Evolutionary conservation across 2,797 vertebrate species (phyloP), one percentile per base, ranked within the genome.

Genomic region (Neosilurus mollespiculum): DNA sequence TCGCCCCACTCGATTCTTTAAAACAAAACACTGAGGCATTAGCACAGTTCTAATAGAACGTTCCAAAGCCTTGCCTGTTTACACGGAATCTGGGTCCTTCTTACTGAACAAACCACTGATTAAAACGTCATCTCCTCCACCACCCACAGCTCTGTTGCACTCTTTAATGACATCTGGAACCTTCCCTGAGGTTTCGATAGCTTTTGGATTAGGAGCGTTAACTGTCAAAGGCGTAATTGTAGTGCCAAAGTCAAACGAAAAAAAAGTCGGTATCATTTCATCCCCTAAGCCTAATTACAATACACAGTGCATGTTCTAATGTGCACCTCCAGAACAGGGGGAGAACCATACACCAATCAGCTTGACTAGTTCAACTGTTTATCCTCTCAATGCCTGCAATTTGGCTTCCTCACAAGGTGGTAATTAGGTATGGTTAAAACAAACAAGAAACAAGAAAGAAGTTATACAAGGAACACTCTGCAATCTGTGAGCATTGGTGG

Each of bases 121-220:
- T 91, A 85, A 93, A 91, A 91, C 87, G 86, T 90, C 90, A 88
- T 83, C 62, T 86, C 43, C 79, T 70, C 81, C 61, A 49, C 72
- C 81, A 26, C 9, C 64, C 80, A 53, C 9, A 2, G 64, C 66
- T 66, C 37, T 34, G 80, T 70, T 71, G 11, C 61, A 0, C 51
- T 80, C 67, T 15, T 71, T 82, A 79, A 87, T 75, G 85, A 87
- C 18, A 30, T 59, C 75, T 82, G 81, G 64, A 81, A 67, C 61
- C 62, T 77, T 81, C 67, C 43, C 56, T 54, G 11, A 9, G 30
- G 54, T 43, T 61, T 77, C 79, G 9, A 59, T 15, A 72, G 87
- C 85, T 82, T 66, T 79, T 65, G n/a, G n/a, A 22, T 43, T 43
- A 51, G 49, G 77, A 79, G 43, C 61, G 4, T 79, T 18, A 64